phyloP scores from a whole-genome alignment of 2,888 invertebrate genomes.

The Lithodes maja region DNA sequence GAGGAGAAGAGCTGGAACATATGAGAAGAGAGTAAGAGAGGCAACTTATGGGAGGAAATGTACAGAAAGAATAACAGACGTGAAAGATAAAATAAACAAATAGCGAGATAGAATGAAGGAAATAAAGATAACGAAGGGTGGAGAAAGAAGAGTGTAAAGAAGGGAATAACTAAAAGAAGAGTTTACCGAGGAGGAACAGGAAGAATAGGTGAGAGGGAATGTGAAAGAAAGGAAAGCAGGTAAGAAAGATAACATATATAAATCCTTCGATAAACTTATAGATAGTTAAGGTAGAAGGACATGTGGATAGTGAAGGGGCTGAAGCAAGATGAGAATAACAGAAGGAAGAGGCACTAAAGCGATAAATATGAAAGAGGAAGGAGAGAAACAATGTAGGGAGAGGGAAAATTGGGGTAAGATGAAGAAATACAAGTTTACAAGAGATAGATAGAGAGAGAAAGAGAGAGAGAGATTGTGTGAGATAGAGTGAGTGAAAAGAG shows the following conservation, averaged over 20 bases:
- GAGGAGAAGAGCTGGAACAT: not conserved
- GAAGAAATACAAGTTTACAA: not conserved
- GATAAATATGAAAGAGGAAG: not conserved
- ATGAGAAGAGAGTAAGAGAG: not conserved
- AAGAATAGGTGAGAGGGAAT: not conserved
- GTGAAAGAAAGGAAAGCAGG: not conserved
- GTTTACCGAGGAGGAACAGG: not conserved
- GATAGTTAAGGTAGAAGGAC: not conserved
- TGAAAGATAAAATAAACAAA: not conserved
- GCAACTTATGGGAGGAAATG: not conserved
- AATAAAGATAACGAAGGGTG: not conserved
- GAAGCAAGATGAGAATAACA: not conserved
- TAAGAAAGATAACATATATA: not conserved
- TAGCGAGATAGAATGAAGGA: not conserved
- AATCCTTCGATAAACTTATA: too few relatives aligned
- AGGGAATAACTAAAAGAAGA: not conserved
- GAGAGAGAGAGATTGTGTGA: not conserved
- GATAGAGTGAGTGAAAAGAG: not conserved
- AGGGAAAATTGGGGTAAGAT: not conserved
- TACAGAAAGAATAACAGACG: not conserved
- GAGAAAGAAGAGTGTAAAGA: not conserved
- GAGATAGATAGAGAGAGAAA: not conserved
- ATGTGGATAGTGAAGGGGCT: not conserved
- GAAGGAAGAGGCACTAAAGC: not conserved
- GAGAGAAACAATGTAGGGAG: not conserved